phyloP scores from a whole-genome alignment of 2,113 vertebrate species.

The Pardalotus punctatus region DNA sequence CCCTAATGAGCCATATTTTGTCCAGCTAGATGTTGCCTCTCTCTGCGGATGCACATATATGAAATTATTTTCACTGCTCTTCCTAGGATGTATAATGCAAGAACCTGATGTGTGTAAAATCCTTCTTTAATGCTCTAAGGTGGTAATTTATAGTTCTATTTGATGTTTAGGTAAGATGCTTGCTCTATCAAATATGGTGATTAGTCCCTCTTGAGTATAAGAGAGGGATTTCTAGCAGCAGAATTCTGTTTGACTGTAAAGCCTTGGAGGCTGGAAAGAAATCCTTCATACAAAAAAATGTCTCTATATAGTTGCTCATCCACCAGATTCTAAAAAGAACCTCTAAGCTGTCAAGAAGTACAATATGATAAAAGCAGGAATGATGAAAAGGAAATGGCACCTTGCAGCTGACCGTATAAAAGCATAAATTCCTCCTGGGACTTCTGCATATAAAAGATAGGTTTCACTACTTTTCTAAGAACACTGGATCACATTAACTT shows the following conservation, averaged over 20 bases:
- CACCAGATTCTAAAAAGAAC: constrained; percentile 67
- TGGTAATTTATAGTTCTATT: background rate
- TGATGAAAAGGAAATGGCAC: constrained; percentile 85
- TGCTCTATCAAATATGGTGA: constrained; percentile 53
- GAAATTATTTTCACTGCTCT: background rate
- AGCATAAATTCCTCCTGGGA: constrained; percentile 83
- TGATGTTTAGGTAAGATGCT: constrained; percentile 44
- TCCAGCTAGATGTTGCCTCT: background rate
- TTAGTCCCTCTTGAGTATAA: constrained; percentile 21
- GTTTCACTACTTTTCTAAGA: constrained; percentile 75
- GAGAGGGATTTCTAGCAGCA: constrained; percentile 25
- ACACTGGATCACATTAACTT: constrained; percentile 85
- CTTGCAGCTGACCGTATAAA: constrained; percentile 88
- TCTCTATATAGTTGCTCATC: constrained; percentile 22
- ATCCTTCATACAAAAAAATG: constrained; percentile 35
- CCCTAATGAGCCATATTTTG: background rate
- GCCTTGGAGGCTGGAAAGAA: constrained; percentile 38
- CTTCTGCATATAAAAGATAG: constrained; percentile 87
- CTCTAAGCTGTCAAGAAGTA: constrained; percentile 84
- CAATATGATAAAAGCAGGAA: constrained; percentile 81
- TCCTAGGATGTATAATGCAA: background rate
- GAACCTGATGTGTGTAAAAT: background rate
- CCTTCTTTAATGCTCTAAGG: background rate
- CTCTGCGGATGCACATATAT: background rate
- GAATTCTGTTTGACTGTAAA: constrained; percentile 42